Base-by-base conservation (phyloP, 2,888 invertebrate species). In the Drosophila stalkeri region DNA sequence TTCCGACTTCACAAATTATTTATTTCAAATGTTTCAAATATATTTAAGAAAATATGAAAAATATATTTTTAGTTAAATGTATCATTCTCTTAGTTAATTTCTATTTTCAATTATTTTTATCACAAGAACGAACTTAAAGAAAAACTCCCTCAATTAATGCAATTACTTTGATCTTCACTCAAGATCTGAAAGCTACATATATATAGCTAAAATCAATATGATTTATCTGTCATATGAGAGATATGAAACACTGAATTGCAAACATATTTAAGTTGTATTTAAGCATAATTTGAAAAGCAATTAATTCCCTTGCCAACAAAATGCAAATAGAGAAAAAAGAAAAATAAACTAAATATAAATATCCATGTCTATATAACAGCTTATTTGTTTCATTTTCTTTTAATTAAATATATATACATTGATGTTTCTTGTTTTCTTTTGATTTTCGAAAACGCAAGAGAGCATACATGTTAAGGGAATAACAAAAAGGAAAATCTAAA, bases 141-240 rank as follows among this genome's bases (percentile, higher is more conserved):
- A n/a, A 68, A 86, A 74, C 84, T 89, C 81, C 89, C 89, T 78
- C 70, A 43, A 70, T 62, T 52, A 81, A 84, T 68, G 70, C 89
- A 89, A 89, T 81, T 87, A 84, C 62, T 73, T 73, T 80, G n/a
- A 59, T 70, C 51, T 61, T 57, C 47, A 44, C 33, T 52, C 31
- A 35, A 56, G 72, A 62, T 71, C 60, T 46, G 8, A 35, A 18
- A 37, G 49, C 49, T 41, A 51, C 8, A 31, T 31, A 31, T 31
- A 51, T 35, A 51, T 46, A 35, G 23, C 35, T n/a, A 39, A 41
- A 27, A 64, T 33, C 12, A 31, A 23, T 39, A 62, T 44, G 12
- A 62, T 52, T 56, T 65, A 44, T 51, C 33, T 64, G 67, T 41
- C 46, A 57, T 60, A 33, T 61, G 64, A 75, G 35, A 44, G n/a